Base-by-base conservation (phyloP, 64 coral and sea anemone species). In the Montipora foliosa region DNA sequence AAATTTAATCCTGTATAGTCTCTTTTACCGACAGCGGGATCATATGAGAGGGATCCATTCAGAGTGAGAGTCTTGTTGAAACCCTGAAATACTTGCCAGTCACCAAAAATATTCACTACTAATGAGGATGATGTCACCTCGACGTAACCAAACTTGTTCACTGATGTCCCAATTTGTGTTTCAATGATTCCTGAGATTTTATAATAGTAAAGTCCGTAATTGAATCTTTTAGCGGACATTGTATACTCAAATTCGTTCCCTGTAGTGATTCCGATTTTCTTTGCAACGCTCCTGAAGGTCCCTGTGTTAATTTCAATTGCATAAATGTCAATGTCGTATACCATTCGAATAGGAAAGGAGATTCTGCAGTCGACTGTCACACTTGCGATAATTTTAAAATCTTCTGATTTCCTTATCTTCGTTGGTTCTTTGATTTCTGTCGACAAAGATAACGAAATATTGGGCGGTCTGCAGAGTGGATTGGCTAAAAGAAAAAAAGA, bases 1-100 rank as follows among this genome's bases (percentile, higher is more conserved):
- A 98, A 98, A n/a, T 95, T 53, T 57, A 98, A 49, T 12, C 74
- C 93, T 5, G 51, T 44, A 59, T 98, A 92, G 22, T 85, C 72
- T 79, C 89, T 93, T 87, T 49, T 79, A 8, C 96, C 96, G 11
- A 83, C 70, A 87, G 95, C 96, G 0, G 93, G 96, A 14, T 98
- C 96, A 73, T 98, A 83, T 3, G 89, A 95, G 9, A 13, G 58
- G 24, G 93, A 92, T 7, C 96, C 96, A 74, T 79, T 67, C 0
- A 98, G 73, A 12, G 82, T 57, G 8, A 98, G 58, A 20, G 57
- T 74, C 29, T 62, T 66, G 17, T 86, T 77, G 14, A 37, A 46
- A 25, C 96, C 96, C 91, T 98, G 84, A 70, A 78, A 98, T 14
- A 80, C 70, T 25, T 76, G 46, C 8, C 7, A 71, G 74, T 74